phyloP scores from a whole-genome alignment of 2,797 vertebrate genomes.

The Pogoniulus pusillus region DNA sequence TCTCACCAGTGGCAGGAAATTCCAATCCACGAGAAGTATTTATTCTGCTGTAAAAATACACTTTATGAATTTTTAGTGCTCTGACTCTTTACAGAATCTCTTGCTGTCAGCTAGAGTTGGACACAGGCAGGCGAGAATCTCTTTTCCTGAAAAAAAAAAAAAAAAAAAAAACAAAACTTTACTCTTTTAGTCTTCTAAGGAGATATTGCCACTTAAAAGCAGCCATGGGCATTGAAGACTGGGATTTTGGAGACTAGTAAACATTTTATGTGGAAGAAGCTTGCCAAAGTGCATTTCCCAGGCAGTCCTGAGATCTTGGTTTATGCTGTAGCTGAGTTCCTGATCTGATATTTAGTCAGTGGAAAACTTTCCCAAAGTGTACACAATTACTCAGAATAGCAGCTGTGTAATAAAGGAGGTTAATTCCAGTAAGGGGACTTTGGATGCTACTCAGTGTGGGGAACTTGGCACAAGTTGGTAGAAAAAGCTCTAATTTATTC shows the following conservation, averaged over 20 bases:
- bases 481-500: conserved; percentile 16
- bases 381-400: background rate
- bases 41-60: background rate
- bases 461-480: background rate
- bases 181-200: background rate
- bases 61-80: background rate
- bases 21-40: background rate
- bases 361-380: background rate
- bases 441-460: background rate
- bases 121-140: background rate
- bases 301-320: background rate
- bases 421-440: background rate
- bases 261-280: background rate
- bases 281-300: background rate
- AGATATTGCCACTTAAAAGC: background rate
- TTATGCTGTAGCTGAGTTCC: background rate
- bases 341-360: background rate
- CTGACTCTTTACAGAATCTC: background rate
- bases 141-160: background rate
- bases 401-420: background rate
- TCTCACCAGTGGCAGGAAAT: conserved; percentile 21
- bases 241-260: background rate
- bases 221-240: background rate
- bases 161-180: background rate
- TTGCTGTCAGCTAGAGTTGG: background rate